phyloP scores from a whole-genome alignment of 1,140 invertebrate species.

The Aleiodes sp. region DNA sequence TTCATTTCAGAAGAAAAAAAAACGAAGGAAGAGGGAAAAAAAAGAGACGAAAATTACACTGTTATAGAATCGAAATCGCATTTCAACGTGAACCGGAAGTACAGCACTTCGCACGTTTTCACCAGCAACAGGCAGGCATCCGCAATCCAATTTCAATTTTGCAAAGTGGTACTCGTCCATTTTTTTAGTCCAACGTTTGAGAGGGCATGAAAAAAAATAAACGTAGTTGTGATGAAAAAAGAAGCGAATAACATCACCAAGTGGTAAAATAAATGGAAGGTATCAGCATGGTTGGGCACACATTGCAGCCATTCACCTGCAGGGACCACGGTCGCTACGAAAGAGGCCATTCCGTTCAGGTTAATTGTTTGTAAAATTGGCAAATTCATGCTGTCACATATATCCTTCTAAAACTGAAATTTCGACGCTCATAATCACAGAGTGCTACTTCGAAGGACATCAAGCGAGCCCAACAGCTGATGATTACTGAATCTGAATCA shows the following conservation, averaged over 20 bases:
- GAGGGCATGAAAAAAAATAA: conserved; percentile 20
- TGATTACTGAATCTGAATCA: no score
- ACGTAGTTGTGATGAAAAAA: not conserved
- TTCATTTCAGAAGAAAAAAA: no score
- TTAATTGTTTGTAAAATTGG: conserved; percentile 13
- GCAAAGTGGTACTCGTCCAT: conserved; percentile 30
- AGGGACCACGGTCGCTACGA: not conserved
- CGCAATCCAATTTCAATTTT: conserved; percentile 34
- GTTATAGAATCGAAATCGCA: not conserved
- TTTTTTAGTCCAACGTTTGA: conserved; percentile 12
- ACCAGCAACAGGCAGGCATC: conserved; percentile 25
- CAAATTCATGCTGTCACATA: no score
- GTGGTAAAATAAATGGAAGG: not conserved
- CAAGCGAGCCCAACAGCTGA: no score
- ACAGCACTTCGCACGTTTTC: not conserved
- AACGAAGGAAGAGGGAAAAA: not conserved
- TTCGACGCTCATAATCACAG: no score
- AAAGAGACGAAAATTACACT: not conserved
- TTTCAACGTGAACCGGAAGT: not conserved
- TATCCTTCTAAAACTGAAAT: no score
- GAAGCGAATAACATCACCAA: not conserved
- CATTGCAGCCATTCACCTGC: not conserved
- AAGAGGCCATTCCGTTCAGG: not conserved
- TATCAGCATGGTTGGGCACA: not conserved
- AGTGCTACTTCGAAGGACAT: no score